Percentiles rank a stretch among this genome's conserved stretches.
Conservation (phyloP, 2,113 vertebrate species). For the Thomomys bottae region DNA sequence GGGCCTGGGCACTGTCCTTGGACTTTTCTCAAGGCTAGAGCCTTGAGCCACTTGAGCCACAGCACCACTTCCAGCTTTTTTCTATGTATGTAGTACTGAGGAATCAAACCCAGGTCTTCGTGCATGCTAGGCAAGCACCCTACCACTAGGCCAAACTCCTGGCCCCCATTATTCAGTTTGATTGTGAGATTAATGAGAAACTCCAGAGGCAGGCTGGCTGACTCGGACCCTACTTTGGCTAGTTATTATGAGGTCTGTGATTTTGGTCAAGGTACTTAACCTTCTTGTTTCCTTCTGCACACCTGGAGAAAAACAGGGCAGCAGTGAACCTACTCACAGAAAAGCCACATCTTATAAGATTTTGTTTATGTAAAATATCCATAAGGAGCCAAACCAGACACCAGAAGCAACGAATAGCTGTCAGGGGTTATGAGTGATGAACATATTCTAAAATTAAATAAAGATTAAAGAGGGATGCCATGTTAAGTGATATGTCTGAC, state of each 20-base stretch:
- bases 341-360: neutral
- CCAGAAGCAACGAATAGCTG: neutral
- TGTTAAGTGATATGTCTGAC: slow-evolving; percentile 31
- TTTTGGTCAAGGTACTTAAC: neutral
- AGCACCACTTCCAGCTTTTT: too few relatives aligned
- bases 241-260: neutral
- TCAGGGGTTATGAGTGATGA: neutral
- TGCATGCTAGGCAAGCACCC: too few relatives aligned
- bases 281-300: neutral
- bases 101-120: too few relatives aligned
- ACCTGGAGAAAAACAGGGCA: neutral
- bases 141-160: too few relatives aligned
- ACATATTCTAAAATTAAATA: slow-evolving; percentile 54
- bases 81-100: too few relatives aligned
- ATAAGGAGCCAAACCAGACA: neutral
- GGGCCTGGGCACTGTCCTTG: too few relatives aligned
- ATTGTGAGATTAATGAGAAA: neutral
- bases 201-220: neutral
- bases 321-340: neutral
- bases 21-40: too few relatives aligned
- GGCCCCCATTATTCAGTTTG: neutral
- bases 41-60: too few relatives aligned
- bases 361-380: slow-evolving; percentile 11
- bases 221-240: neutral
- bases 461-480: slow-evolving; percentile 35